These are phyloP conservation scores for Malacoctenus gilli DNA, from an alignment of 2,797 vertebrate genomes.

Conservation along the genomic window DNA sequence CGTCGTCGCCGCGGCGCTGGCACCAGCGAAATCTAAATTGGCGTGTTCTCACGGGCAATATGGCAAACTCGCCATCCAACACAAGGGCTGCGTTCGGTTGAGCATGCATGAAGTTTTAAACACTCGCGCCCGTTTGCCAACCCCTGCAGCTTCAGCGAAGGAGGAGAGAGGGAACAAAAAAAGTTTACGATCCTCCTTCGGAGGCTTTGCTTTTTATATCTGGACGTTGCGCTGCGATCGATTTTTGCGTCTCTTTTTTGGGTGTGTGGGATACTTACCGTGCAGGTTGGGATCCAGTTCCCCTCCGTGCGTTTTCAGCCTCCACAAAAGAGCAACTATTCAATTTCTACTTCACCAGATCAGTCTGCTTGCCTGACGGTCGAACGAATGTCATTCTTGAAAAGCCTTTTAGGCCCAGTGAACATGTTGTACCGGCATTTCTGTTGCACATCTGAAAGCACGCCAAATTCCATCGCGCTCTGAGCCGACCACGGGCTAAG, in stretches of 20 bases:
- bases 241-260: no score
- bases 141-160: no score
- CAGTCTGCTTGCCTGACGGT: constrained; percentile 26
- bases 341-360: constrained; percentile 36
- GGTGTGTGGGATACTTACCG: no score
- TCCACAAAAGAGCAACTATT: constrained; percentile 2
- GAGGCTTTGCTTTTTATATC: no score
- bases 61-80: neutral
- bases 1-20: constrained; percentile 22
- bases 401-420: constrained; percentile 21
- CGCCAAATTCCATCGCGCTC: neutral
- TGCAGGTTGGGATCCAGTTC: no score
- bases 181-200: no score
- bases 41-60: constrained; percentile 26
- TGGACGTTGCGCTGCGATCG: no score
- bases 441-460: constrained; percentile 23
- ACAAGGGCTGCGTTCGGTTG: neutral
- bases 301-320: constrained; percentile 15
- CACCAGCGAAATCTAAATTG: constrained; percentile 28
- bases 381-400: constrained; percentile 19
- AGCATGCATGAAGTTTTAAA: constrained; percentile 7
- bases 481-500: constrained; percentile 8
- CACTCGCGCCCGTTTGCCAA: no score
- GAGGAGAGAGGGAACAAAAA: no score
- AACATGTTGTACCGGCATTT: constrained; percentile 31